Conservation (phyloP, 53 echinoderm and acorn worm genomes). For the Henricia sp. region DNA sequence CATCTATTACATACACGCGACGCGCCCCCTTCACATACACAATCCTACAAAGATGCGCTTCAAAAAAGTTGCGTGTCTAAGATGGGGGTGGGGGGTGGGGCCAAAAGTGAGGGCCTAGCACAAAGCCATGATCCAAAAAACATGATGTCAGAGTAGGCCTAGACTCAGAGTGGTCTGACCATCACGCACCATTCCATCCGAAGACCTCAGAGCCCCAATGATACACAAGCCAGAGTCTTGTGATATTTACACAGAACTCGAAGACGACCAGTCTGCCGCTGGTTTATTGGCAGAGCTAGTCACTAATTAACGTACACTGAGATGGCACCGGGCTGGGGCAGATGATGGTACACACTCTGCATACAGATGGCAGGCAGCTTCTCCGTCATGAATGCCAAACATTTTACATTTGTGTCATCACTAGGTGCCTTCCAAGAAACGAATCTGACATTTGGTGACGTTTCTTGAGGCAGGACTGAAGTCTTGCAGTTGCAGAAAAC, state of each 20-base stretch:
- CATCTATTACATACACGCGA: too few relatives aligned
- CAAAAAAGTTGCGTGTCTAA: too few relatives aligned
- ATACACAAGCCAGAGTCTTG: slow-evolving; percentile 2
- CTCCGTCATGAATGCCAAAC: neutral
- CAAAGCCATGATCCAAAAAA: too few relatives aligned
- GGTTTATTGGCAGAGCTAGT: slow-evolving; percentile 49
- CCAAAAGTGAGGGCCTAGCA: too few relatives aligned
- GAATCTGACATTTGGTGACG: too few relatives aligned
- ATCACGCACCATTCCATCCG: neutral
- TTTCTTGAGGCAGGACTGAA: too few relatives aligned
- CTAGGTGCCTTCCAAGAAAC: neutral
- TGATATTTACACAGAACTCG: slow-evolving; percentile 35
- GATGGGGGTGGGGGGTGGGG: too few relatives aligned
- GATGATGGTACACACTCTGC: neutral
- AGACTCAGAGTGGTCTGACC: neutral
- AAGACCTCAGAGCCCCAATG: neutral
- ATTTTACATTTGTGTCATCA: neutral
- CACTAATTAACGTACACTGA: slow-evolving; percentile 44
- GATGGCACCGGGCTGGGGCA: neutral
- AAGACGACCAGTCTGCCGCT: neutral
- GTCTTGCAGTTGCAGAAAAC: too few relatives aligned
- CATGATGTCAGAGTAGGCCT: neutral
- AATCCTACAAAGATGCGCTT: too few relatives aligned
- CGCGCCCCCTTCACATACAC: too few relatives aligned
- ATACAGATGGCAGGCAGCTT: neutral